A percentile compares a stretch with the other conserved stretches of the same genome.
Evolutionary conservation across 2,113 vertebrate genomes (phyloP).

Genomic region (Dolichallabes microphthalmus): DNA sequence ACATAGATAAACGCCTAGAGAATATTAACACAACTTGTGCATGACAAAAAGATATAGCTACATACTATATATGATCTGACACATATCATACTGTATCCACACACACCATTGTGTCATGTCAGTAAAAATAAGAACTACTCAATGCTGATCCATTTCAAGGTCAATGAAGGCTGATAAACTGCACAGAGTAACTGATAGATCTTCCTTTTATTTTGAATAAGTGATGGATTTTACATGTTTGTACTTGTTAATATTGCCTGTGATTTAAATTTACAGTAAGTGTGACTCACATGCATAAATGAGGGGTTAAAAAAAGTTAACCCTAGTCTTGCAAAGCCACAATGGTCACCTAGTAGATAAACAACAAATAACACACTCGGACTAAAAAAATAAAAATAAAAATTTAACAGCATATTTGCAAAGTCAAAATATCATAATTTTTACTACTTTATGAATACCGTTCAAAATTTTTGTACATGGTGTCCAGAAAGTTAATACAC

Average conservation of each 20-base stretch:
- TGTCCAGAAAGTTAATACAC: too few species aligned
- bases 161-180: neutral
- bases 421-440: constrained; percentile 11
- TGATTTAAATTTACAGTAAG: neutral
- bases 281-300: neutral
- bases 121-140: neutral
- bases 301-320: neutral
- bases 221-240: neutral
- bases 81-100: neutral
- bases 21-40: neutral
- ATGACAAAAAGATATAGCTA: neutral
- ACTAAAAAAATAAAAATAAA: neutral
- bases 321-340: neutral
- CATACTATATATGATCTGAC: neutral
- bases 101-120: neutral
- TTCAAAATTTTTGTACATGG: neutral
- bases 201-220: neutral
- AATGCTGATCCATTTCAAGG: too few species aligned
- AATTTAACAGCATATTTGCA: constrained; percentile 17
- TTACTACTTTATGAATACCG: neutral
- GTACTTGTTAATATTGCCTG: neutral
- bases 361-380: neutral
- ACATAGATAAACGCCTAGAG: neutral
- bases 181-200: neutral
- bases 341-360: neutral